Evolutionary conservation across 2,113 vertebrate genomes (phyloP).

Genomic region (Eulacestoma nigropectus): DNA sequence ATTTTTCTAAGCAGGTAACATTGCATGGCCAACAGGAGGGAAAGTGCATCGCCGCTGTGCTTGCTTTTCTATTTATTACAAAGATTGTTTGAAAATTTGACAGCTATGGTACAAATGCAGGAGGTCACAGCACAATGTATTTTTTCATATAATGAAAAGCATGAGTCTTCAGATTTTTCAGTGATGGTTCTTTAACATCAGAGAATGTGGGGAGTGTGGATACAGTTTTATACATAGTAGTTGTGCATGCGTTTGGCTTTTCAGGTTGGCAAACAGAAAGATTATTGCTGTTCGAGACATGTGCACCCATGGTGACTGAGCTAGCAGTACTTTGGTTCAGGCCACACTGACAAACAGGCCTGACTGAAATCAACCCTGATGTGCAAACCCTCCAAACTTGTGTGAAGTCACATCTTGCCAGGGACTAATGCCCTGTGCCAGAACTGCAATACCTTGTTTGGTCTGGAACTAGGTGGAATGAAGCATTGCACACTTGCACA

Average conservation of each 20-base stretch:
- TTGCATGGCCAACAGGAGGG: accelerated
- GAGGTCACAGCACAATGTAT: neutral
- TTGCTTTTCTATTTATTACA: neutral
- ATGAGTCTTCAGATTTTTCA: neutral
- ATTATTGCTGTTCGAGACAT: neutral
- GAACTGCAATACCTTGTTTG: neutral
- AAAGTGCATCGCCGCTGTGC: neutral
- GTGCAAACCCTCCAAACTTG: neutral
- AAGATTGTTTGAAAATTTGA: neutral
- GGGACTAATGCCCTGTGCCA: neutral
- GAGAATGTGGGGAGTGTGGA: neutral
- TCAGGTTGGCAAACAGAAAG: neutral
- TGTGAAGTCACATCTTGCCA: neutral
- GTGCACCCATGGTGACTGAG: accelerated
- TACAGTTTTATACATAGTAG: neutral
- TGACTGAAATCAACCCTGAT: neutral
- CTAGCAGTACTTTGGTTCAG: neutral
- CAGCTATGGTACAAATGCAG: neutral
- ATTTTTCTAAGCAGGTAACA: neutral
- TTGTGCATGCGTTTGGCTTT: neutral
- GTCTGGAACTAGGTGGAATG: neutral
- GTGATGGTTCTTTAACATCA: neutral
- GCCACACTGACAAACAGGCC: neutral
- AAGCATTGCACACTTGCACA: neutral
- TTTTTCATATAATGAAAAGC: neutral